Evolutionary conservation across 2,888 invertebrate genomes (phyloP).

Genomic region (Abscondita cerata): DNA sequence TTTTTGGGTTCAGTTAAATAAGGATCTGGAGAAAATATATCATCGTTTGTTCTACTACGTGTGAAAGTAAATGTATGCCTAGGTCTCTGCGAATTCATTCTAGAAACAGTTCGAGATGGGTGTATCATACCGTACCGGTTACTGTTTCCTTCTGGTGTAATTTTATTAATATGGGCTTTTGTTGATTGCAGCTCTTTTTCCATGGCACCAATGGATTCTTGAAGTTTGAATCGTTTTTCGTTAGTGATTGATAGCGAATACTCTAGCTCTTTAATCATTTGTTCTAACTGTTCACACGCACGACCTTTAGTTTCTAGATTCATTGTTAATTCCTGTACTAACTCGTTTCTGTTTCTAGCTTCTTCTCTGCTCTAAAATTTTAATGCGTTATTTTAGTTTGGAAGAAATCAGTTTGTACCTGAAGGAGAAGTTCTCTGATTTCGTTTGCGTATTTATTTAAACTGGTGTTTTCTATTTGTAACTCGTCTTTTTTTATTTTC

Average conservation of each 20-base stretch:
- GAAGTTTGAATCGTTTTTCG: conserved; percentile 53
- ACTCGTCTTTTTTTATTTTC: conserved; percentile 62
- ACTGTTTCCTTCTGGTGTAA: conserved; percentile 48
- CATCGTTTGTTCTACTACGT: no score
- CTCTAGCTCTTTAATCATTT: conserved; percentile 50
- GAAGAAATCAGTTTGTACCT: conserved; percentile 43
- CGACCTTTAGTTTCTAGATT: conserved; percentile 47
- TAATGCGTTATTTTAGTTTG: neutral
- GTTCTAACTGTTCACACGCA: conserved; percentile 47
- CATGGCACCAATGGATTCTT: conserved; percentile 52
- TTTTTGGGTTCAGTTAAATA: no score
- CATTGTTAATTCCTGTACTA: conserved; percentile 50
- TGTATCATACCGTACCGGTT: conserved; percentile 46
- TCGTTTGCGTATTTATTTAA: conserved; percentile 52
- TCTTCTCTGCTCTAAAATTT: conserved; percentile 44
- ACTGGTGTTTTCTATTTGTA: conserved; percentile 62
- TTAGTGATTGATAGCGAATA: conserved; percentile 49
- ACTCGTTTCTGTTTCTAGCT: conserved; percentile 39
- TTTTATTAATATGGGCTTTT: conserved; percentile 50
- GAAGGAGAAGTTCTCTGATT: conserved; percentile 47
- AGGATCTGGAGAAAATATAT: no score
- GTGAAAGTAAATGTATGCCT: no score
- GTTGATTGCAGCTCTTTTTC: conserved; percentile 54
- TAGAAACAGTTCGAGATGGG: neutral
- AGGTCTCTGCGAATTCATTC: no score